Percentiles rank a stretch among this genome's conserved stretches.
Evolutionary conservation across 2,888 invertebrate genomes (phyloP).

Genomic region (Drosophila mulleri): DNA sequence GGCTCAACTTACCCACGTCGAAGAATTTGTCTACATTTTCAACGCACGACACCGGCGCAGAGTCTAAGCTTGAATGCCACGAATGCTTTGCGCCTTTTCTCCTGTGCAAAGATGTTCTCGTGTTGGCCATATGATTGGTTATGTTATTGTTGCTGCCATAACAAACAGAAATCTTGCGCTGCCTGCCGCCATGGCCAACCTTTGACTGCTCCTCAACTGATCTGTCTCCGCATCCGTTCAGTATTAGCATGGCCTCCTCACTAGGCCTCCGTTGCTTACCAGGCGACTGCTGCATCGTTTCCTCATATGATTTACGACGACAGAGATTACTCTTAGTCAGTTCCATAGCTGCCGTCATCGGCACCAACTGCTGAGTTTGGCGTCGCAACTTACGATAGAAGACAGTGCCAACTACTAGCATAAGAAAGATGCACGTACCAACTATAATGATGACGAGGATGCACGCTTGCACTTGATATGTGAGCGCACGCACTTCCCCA

Average conservation of each 20-base stretch:
- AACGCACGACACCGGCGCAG: slow-evolving; percentile 73
- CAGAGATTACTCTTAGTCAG: slow-evolving; percentile 62
- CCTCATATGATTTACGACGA: slow-evolving; percentile 89
- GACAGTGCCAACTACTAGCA: slow-evolving; percentile 80
- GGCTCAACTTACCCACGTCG: slow-evolving; percentile 59
- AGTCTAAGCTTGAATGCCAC: slow-evolving; percentile 84
- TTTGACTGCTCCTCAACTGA: neutral
- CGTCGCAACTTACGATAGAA: slow-evolving; percentile 82
- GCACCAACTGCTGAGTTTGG: slow-evolving; percentile 71
- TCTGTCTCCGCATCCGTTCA: slow-evolving; percentile 85
- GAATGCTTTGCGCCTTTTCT: slow-evolving; percentile 81
- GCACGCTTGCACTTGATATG: slow-evolving; percentile 86
- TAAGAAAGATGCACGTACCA: slow-evolving; percentile 81
- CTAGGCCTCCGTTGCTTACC: slow-evolving; percentile 88
- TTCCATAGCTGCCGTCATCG: slow-evolving; percentile 9
- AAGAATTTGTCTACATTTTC: slow-evolving; percentile 67
- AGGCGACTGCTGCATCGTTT: slow-evolving; percentile 85
- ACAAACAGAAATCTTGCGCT: slow-evolving; percentile 83
- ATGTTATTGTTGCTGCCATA: slow-evolving; percentile 81
- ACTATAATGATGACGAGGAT: slow-evolving; percentile 83
- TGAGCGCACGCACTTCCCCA: slow-evolving; percentile 88
- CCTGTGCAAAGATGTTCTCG: slow-evolving; percentile 52
- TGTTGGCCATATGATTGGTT: slow-evolving; percentile 48
- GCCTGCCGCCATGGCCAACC: slow-evolving; percentile 50
- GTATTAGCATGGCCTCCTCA: slow-evolving; percentile 89